These are phyloP conservation scores for Oreonectes daqikongensis DNA, from an alignment of 2,797 vertebrate genomes.

Conservation along the genomic window DNA sequence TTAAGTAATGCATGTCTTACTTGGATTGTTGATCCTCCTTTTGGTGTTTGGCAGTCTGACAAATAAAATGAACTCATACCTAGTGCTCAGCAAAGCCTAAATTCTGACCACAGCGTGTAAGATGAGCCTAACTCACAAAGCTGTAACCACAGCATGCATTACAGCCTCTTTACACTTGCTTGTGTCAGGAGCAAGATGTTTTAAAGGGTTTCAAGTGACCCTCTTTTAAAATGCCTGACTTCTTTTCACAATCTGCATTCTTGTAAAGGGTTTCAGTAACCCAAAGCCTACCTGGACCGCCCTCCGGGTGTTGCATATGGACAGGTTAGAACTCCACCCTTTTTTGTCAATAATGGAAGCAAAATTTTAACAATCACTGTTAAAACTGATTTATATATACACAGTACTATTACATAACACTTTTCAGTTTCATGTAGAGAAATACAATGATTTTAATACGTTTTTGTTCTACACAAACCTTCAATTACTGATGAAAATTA, in stretches of 20 bases:
- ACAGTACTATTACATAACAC: no score
- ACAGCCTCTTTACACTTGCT: conserved; percentile 17
- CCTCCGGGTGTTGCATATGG: neutral
- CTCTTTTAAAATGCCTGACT: conserved; percentile 39
- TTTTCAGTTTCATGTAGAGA: no score
- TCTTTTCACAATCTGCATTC: conserved; percentile 26
- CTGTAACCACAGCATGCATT: conserved; percentile 33
- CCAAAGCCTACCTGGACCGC: neutral
- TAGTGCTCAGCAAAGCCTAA: neutral
- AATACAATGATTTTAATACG: no score
- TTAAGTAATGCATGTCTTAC: neutral
- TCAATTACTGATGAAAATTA: neutral
- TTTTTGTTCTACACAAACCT: neutral
- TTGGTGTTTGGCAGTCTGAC: neutral
- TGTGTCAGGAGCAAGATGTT: conserved; percentile 20
- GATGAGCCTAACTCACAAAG: conserved; percentile 20
- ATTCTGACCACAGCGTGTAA: conserved; percentile 23
- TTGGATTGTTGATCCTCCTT: neutral
- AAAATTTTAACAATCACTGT: neutral
- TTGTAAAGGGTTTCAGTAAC: conserved; percentile 15
- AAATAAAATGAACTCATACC: neutral
- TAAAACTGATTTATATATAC: no score
- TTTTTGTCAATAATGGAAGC: neutral
- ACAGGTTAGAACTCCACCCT: neutral
- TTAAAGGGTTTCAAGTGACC: conserved; percentile 46